phyloP scores from a whole-genome alignment of 2,888 invertebrate genomes.

The Pimpla rufipes region DNA sequence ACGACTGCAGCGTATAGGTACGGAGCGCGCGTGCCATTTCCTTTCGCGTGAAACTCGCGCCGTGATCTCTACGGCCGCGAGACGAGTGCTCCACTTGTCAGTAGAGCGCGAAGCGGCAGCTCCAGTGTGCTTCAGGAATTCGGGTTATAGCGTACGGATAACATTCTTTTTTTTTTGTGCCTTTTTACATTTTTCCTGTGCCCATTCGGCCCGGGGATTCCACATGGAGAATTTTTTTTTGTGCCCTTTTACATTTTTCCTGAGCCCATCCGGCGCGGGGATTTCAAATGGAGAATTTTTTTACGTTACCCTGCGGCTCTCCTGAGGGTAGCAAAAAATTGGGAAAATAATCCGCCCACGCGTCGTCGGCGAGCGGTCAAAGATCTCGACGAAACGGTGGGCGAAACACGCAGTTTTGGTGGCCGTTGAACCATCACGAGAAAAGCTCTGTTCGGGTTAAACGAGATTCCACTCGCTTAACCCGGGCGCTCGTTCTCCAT shows the following conservation, averaged over 20 bases:
- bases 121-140: conserved; percentile 31
- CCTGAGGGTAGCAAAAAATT: neutral
- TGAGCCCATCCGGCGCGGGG: neutral
- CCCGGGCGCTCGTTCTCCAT: neutral
- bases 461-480: conserved; percentile 15
- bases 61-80: conserved; percentile 42
- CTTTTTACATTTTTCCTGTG: no score
- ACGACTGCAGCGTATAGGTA: neutral
- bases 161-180: conserved; percentile 10
- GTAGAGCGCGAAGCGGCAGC: conserved; percentile 46
- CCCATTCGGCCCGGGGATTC: no score
- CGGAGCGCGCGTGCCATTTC: conserved; percentile 57
- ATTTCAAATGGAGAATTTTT: conserved; percentile 17
- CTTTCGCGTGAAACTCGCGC: conserved; percentile 54
- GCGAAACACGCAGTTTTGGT: neutral
- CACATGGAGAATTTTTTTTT: no score
- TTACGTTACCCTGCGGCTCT: neutral
- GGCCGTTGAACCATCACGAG: neutral
- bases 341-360: conserved; percentile 5
- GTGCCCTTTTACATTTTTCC: no score
- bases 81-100: conserved; percentile 62
- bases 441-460: conserved; percentile 20
- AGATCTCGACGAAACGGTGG: conserved; percentile 19
- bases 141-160: conserved; percentile 4
- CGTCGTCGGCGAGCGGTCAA: conserved; percentile 9